Base-by-base conservation (phyloP, 2,113 vertebrate genomes). In the Hippocampus comes region DNA sequence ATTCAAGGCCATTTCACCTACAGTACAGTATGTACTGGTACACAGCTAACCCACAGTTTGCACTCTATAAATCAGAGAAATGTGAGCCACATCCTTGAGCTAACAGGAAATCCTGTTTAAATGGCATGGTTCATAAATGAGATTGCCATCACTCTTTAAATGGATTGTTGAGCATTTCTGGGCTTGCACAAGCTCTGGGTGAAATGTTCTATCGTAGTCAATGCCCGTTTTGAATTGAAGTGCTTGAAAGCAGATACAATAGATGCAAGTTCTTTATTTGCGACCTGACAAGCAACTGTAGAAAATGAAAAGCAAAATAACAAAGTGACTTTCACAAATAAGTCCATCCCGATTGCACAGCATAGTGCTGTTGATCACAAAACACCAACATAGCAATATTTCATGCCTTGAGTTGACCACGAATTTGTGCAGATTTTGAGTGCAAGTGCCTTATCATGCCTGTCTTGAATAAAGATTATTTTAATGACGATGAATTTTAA, bases 81-180 rank as follows among this genome's bases (percentile, higher is more conserved):
- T 83, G 8, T 42, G 61, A 81, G 74, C 87, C 85, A 85, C 86
- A 88, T 90, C 90, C 88, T 81, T 84, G 80, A 78, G 83, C 72
- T 42, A 79, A 85, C 85, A 84, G 88, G 82, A 90, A 89, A 86
- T 76, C 63, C 75, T 84, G 82, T 78, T 82, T 46, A 46, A 46
- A 46, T 15, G 43, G 14, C 43, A 46, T 46, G 43, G 43, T 46
- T 46, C 14, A 46, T 46, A 46, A 46, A 12, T 46, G 43, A 46
- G 43, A 46, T 12, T 46, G 12, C 12, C 43, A 46, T 46, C 43
- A 46, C 14, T 46, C 12, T 14, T 46, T 46, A 10, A 46, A 14
- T 46, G 43, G 43, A 46, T 46, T 12, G 43, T 46, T 46, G 56
- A 59, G 23, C 23, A 17, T 59, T 56, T 56, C 70, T 67, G 27